phyloP scores from a whole-genome alignment of 1,140 invertebrate genomes.

The Nilaparvata lugens region DNA sequence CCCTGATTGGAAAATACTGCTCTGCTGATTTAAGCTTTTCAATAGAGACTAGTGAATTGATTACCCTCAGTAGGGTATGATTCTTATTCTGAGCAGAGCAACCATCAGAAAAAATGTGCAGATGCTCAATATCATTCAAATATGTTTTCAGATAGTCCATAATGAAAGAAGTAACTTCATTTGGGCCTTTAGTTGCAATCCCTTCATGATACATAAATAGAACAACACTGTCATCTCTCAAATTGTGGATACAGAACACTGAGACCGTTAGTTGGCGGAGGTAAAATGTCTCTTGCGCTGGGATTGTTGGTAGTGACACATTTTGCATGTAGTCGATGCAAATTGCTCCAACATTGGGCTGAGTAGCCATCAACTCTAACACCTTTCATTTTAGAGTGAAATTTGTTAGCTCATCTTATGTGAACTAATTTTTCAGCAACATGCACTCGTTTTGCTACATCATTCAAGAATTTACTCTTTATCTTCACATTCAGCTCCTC shows the following conservation, averaged over 20 bases:
- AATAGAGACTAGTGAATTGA: background rate
- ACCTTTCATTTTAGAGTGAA: background rate
- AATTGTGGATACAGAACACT: conserved; percentile 17
- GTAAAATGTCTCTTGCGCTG: conserved; percentile 16
- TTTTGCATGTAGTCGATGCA: conserved; percentile 20
- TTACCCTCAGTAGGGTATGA: background rate
- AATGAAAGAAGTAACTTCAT: conserved; percentile 13
- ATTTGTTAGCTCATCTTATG: background rate
- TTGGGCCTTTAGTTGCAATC: too few relatives aligned
- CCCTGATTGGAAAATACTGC: conserved; percentile 5
- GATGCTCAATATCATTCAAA: background rate
- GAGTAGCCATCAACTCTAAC: background rate
- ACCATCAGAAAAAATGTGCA: conserved; percentile 6
- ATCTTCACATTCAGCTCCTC: background rate
- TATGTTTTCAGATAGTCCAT: conserved; percentile 4
- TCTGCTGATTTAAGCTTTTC: background rate
- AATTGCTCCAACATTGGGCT: background rate
- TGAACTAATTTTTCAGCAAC: background rate
- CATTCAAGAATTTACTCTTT: background rate
- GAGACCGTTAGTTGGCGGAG: conserved; percentile 15
- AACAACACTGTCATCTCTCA: conserved; percentile 1
- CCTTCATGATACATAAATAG: conserved; percentile 16
- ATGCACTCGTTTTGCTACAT: background rate
- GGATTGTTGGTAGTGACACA: conserved; percentile 8
- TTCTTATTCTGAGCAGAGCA: too few relatives aligned